Conservation (phyloP, 2,113 vertebrate species). For the Hemibagrus wyckioides region DNA sequence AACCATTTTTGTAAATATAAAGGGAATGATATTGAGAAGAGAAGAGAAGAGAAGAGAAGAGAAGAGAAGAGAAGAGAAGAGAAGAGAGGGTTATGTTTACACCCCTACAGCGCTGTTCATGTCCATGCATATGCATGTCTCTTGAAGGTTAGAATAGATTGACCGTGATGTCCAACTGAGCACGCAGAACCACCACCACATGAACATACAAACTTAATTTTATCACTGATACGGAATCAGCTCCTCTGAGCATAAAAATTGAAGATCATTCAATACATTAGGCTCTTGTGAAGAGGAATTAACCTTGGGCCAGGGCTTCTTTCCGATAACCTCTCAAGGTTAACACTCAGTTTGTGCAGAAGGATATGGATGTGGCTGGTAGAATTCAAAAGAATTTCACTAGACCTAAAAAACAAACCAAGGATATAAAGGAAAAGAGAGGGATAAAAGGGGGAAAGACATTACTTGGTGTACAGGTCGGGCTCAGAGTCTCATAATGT, state of each 20-base stretch:
- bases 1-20: constrained; percentile 27
- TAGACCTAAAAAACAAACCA: constrained; percentile 40
- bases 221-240: constrained; percentile 18
- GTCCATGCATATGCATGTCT: constrained; percentile 8
- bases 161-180: constrained; percentile 27
- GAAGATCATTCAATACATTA: neutral
- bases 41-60: neutral
- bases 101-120: constrained; percentile 15
- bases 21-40: neutral
- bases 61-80: constrained; percentile 1
- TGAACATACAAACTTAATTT: constrained; percentile 9
- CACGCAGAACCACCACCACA: neutral
- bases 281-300: constrained; percentile 12
- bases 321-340: constrained; percentile 39
- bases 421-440: neutral
- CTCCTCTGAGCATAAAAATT: neutral
- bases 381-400: constrained; percentile 62
- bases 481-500: constrained; percentile 12
- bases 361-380: constrained; percentile 32
- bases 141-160: constrained; percentile 39
- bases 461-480: constrained; percentile 41
- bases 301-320: neutral
- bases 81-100: constrained; percentile 2
- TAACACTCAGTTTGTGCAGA: constrained; percentile 39
- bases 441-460: neutral